Evolutionary conservation across 2,888 invertebrate genomes (phyloP).

Genomic region (Trachelus stipa): DNA sequence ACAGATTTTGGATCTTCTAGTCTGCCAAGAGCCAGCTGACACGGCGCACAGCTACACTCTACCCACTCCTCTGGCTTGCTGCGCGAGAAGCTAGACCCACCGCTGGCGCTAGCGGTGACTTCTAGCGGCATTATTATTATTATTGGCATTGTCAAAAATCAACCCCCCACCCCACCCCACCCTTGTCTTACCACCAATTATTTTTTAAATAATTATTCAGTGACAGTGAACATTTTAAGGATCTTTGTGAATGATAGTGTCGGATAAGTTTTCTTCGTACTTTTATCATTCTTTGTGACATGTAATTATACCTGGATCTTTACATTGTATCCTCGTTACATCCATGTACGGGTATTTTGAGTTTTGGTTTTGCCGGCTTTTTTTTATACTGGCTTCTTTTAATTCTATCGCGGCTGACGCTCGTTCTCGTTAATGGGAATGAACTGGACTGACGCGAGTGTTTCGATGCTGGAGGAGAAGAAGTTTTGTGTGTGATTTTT

Average conservation of each 20-base stretch:
- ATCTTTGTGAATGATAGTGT: neutral
- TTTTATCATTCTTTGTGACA: neutral
- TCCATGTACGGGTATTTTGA: neutral
- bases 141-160: neutral
- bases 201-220: neutral
- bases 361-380: neutral
- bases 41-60: slow-evolving; percentile 56
- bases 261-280: neutral
- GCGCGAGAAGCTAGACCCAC: slow-evolving; percentile 13
- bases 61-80: slow-evolving; percentile 25
- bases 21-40: slow-evolving; percentile 65
- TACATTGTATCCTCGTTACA: neutral
- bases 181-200: fast-evolving
- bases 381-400: neutral
- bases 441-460: neutral
- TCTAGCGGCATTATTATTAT: neutral
- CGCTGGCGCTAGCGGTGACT: neutral
- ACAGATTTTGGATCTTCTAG: slow-evolving; percentile 62
- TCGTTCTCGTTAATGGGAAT: neutral
- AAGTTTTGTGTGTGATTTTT: slow-evolving; percentile 13
- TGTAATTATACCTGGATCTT: neutral
- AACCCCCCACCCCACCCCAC: neutral
- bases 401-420: neutral
- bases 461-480: slow-evolving; percentile 10
- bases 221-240: neutral